phyloP scores from a whole-genome alignment of 2,888 invertebrate genomes.

The Heliconius sara region DNA sequence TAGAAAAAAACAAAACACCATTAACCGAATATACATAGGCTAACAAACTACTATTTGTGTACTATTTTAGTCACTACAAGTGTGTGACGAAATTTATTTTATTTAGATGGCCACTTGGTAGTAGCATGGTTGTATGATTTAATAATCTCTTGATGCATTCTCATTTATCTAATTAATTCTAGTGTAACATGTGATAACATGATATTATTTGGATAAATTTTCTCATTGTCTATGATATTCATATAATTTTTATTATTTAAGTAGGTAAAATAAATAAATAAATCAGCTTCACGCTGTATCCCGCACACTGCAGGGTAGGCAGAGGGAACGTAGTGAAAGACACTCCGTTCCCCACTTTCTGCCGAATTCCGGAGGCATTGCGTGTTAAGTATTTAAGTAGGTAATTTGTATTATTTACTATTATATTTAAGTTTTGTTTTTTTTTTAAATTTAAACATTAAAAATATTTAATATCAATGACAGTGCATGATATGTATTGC shows the following conservation, averaged over 20 bases:
- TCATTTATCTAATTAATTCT: not conserved
- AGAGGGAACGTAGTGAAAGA: no score
- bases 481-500: not conserved
- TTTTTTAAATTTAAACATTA: not conserved
- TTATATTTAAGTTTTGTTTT: not conserved
- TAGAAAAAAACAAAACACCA: no score
- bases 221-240: not conserved
- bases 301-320: no score
- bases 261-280: no score
- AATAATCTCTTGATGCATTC: not conserved
- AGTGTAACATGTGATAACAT: not conserved
- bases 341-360: no score
- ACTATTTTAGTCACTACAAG: no score
- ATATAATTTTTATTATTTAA: not conserved
- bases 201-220: slow-evolving; percentile 1
- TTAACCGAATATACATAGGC: no score
- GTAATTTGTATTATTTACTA: not conserved
- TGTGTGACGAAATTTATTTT: no score
- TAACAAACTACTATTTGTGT: not conserved
- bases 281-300: no score
- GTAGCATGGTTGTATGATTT: not conserved
- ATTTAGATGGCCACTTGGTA: no score
- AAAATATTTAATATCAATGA: not conserved
- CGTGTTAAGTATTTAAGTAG: no score
- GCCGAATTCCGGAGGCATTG: no score